A percentile compares a stretch with the other conserved stretches of the same genome.
Evolutionary conservation across 2,888 invertebrate genomes (phyloP).

Genomic region (Pammene fasciana): DNA sequence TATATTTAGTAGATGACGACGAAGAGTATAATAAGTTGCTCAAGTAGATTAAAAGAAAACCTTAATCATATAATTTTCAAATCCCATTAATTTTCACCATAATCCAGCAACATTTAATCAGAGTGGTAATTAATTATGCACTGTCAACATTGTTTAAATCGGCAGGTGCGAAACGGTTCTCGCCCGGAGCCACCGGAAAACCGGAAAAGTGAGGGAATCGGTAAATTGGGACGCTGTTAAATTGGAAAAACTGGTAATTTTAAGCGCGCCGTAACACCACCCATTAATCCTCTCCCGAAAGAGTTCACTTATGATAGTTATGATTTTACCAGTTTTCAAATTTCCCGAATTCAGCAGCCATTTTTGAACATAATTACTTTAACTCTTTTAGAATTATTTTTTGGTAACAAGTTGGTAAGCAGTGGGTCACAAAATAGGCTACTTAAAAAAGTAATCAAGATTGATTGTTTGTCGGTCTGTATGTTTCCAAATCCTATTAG

Average conservation of each 20-base stretch:
- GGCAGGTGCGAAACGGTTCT: conserved; percentile 60
- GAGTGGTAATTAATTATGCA: conserved; percentile 55
- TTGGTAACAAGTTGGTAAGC: too few relatives aligned
- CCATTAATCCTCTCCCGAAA: conserved; percentile 51
- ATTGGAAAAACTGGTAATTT: conserved; percentile 50
- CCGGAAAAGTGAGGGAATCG: conserved; percentile 30
- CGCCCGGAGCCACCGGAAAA: conserved; percentile 15
- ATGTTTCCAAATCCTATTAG: too few relatives aligned
- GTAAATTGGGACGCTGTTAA: conserved; percentile 61
- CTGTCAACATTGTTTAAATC: conserved; percentile 52
- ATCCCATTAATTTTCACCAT: conserved; percentile 18
- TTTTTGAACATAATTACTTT: too few relatives aligned
- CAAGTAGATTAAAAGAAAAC: neutral
- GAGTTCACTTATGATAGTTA: too few relatives aligned
- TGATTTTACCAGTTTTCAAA: too few relatives aligned
- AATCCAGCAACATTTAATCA: conserved; percentile 39
- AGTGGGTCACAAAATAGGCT: too few relatives aligned
- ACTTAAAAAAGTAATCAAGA: too few relatives aligned
- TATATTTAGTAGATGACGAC: too few relatives aligned
- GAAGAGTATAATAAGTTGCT: neutral
- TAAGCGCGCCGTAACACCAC: neutral
- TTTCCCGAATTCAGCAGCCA: too few relatives aligned
- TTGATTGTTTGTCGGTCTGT: too few relatives aligned
- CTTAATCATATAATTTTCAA: conserved; percentile 12
- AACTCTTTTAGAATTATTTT: too few relatives aligned